These are phyloP conservation scores for Triplophysa bombifrons DNA, from an alignment of 2,797 vertebrate species.

Conservation along the genomic window DNA sequence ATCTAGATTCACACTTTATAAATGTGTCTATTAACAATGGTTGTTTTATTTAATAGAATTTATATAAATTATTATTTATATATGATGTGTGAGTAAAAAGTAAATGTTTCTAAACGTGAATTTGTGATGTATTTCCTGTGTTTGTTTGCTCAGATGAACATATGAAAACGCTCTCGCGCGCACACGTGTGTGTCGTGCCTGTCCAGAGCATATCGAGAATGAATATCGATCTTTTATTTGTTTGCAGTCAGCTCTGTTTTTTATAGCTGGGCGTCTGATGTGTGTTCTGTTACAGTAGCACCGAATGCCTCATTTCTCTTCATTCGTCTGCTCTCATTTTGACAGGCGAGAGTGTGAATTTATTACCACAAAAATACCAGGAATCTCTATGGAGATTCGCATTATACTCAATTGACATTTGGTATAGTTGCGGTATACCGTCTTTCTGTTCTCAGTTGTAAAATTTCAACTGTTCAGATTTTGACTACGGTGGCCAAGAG, in stretches of 20 bases:
- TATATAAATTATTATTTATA: too few relatives aligned
- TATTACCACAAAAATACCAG: conserved; percentile 39
- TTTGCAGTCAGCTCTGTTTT: conserved; percentile 47
- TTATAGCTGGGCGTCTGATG: conserved; percentile 53
- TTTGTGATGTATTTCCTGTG: background rate
- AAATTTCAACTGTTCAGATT: too few relatives aligned
- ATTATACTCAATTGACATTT: too few relatives aligned
- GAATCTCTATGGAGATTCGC: conserved; percentile 44
- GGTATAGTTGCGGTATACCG: too few relatives aligned
- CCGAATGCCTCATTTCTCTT: conserved; percentile 33
- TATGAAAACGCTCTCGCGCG: background rate
- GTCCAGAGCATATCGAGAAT: conserved; percentile 50
- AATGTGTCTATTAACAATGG: background rate
- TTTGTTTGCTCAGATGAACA: background rate
- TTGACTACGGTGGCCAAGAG: too few relatives aligned
- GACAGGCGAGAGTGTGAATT: conserved; percentile 27
- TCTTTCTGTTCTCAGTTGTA: too few relatives aligned
- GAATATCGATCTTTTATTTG: conserved; percentile 53
- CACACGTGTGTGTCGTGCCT: conserved; percentile 31
- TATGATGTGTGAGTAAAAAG: too few relatives aligned
- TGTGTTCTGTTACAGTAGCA: conserved; percentile 44
- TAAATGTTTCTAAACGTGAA: too few relatives aligned
- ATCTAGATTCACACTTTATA: background rate
- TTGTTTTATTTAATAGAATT: background rate
- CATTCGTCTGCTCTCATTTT: background rate